Conservation (phyloP, 1,140 invertebrate species). For the Macrosteles quadrilineatus region DNA sequence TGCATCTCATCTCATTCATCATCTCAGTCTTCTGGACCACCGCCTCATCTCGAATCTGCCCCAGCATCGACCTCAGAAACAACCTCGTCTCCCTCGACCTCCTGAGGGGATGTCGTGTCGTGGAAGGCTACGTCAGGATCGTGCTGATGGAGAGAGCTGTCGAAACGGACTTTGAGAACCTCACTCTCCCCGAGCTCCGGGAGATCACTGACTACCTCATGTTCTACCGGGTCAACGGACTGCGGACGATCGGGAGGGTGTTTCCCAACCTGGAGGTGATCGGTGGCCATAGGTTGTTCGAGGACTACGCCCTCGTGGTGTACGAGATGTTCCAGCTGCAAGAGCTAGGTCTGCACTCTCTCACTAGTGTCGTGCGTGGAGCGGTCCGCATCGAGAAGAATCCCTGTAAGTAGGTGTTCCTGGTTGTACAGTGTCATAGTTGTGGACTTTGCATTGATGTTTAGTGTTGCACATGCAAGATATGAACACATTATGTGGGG, state of each 20-base stretch:
- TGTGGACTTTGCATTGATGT: too few relatives aligned
- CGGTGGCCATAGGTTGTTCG: slow-evolving; percentile 77
- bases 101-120: slow-evolving; percentile 79
- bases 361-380: slow-evolving; percentile 80
- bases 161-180: slow-evolving; percentile 53
- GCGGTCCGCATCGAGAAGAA: slow-evolving; percentile 87
- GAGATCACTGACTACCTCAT: slow-evolving; percentile 69
- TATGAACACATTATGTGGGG: too few relatives aligned
- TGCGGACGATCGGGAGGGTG: slow-evolving; percentile 74
- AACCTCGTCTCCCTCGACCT: slow-evolving; percentile 62
- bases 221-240: slow-evolving; percentile 70
- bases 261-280: slow-evolving; percentile 95
- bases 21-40: too few relatives aligned
- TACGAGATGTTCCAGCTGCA: slow-evolving; percentile 69
- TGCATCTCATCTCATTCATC: too few relatives aligned
- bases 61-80: slow-evolving; percentile 82
- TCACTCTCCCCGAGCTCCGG: slow-evolving; percentile 65
- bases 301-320: slow-evolving; percentile 82
- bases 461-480: too few relatives aligned
- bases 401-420: slow-evolving; percentile 51
- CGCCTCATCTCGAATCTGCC: slow-evolving; percentile 55
- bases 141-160: slow-evolving; percentile 64
- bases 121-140: slow-evolving; percentile 84
- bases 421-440: too few relatives aligned
- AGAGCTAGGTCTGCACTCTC: slow-evolving; percentile 77